A percentile compares a stretch with the other conserved stretches of the same genome.
Conservation (phyloP, 1,140 invertebrate genomes). For the Lordiphosa clarofinis region DNA sequence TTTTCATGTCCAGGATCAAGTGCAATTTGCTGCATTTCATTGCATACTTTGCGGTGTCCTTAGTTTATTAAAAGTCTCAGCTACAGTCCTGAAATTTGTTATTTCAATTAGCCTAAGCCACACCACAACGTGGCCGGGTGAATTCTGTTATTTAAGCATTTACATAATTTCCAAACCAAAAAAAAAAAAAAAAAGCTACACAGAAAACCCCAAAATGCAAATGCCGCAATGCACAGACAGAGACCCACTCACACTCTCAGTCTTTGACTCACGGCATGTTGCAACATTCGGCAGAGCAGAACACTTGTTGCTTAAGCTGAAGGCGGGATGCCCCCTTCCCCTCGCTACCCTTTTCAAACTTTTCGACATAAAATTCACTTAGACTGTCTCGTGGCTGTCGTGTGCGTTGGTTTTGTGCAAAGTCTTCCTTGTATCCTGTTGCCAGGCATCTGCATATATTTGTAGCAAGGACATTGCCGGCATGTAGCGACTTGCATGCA, state of each 20-base stretch:
- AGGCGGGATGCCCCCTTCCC: slow-evolving; percentile 1
- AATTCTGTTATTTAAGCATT: slow-evolving; percentile 63
- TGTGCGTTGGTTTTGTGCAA: slow-evolving; percentile 48
- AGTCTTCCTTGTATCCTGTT: slow-evolving; percentile 43
- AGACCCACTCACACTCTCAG: slow-evolving; percentile 7
- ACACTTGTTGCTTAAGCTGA: slow-evolving; percentile 17
- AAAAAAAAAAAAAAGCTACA: slow-evolving; percentile 15
- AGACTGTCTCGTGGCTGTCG: slow-evolving; percentile 73
- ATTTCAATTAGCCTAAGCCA: slow-evolving; percentile 66
- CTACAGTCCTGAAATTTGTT: slow-evolving; percentile 45
- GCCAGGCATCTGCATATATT: slow-evolving; percentile 69
- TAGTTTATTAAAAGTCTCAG: slow-evolving; percentile 32
- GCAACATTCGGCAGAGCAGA: slow-evolving; percentile 54
- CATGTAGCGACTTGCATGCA: slow-evolving; percentile 68
- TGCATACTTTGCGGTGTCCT: slow-evolving; percentile 8
- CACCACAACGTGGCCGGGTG: slow-evolving; percentile 29
- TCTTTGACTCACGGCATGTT: slow-evolving; percentile 47
- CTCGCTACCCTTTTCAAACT: slow-evolving; percentile 65
- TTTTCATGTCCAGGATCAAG: slow-evolving; percentile 10
- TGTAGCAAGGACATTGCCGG: slow-evolving; percentile 66
- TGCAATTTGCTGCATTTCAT: slow-evolving; percentile 31
- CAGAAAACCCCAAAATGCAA: slow-evolving; percentile 59
- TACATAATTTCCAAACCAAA: slow-evolving; percentile 65
- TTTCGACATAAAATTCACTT: slow-evolving; percentile 76
- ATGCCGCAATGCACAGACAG: slow-evolving; percentile 37